phyloP scores from a whole-genome alignment of 1,140 invertebrate species.

The Prorops nasuta region DNA sequence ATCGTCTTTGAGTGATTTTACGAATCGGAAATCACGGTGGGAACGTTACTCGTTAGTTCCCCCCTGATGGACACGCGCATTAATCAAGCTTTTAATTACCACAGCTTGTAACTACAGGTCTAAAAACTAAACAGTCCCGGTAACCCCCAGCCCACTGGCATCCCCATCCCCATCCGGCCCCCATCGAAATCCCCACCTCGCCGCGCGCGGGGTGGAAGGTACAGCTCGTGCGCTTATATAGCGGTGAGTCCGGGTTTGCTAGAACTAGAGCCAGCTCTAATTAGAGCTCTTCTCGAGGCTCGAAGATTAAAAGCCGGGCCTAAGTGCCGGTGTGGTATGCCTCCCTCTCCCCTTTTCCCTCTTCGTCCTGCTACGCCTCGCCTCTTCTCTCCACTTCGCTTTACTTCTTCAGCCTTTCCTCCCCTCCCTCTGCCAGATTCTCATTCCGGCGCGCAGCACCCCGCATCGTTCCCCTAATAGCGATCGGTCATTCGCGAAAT shows the following conservation, averaged over 20 bases:
- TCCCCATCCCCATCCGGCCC: too few relatives aligned
- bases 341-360: neutral
- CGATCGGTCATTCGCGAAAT: too few relatives aligned
- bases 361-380: neutral
- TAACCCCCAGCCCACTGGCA: too few relatives aligned
- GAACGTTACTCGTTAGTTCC: too few relatives aligned
- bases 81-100: slow-evolving; percentile 57
- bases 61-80: slow-evolving; percentile 54
- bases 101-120: slow-evolving; percentile 44
- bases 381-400: neutral
- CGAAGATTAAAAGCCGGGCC: slow-evolving; percentile 49
- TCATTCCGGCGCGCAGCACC: neutral
- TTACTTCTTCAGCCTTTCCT: slow-evolving; percentile 11
- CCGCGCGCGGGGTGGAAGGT: too few relatives aligned
- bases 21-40: too few relatives aligned
- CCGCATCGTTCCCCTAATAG: too few relatives aligned
- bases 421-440: neutral
- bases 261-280: slow-evolving; percentile 49
- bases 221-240: too few relatives aligned
- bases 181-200: too few relatives aligned
- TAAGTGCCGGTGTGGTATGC: slow-evolving; percentile 36
- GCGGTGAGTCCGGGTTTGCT: too few relatives aligned
- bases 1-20: too few relatives aligned
- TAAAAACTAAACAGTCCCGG: too few relatives aligned
- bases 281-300: slow-evolving; percentile 56